Evolutionary conservation across 2,888 invertebrate species (phyloP), one percentile per base, ranked within the genome.

Genomic region (Argynnis bischoffii): DNA sequence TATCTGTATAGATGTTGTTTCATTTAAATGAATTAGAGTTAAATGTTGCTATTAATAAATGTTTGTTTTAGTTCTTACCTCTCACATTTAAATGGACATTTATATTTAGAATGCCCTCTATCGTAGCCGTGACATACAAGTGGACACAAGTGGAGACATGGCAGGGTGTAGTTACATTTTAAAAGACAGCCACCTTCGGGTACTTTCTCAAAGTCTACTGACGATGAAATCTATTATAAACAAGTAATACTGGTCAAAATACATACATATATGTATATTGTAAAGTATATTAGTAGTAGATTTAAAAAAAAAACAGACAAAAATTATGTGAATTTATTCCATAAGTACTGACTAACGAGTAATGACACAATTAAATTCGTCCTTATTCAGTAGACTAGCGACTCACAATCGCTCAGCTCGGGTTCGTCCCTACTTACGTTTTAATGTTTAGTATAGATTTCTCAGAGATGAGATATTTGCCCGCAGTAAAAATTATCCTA

Each of bases 101-200:
- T 82, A 21, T 90, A 91, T 0, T 75, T 57, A 1, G 63, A 35
- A 76, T 96, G 96, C 0, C 90, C 83, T 26, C 87, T 81, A 74
- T 95, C 94, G 61, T 86, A 84, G 2, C 90, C 83, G 77, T 96
- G 96, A 77, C 96, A 96, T 15, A 93, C 76, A 50, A 87, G 84
- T 0, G 82, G 82, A 81, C 96, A 96, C 3, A 74, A 77, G 81
- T 96, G 96, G 0, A 94, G 95, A 79, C 96, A 96, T 0, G 74
- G 66, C 55, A 95, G 80, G 3, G 80, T 78, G 51, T 77, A 76
- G 18, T 89, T 85, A 78, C 96, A 96, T 18, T 82, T 82, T 54
- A 78, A 70, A 46, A 81, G 78, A 78, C 96, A 96, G 0, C 96
- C 96, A 1, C 95, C 95, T 83, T 95, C 94, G 0, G 93, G 88